These are phyloP conservation scores for Apotomis capreana DNA, from an alignment of 2,888 invertebrate species.

Conservation along the genomic window DNA sequence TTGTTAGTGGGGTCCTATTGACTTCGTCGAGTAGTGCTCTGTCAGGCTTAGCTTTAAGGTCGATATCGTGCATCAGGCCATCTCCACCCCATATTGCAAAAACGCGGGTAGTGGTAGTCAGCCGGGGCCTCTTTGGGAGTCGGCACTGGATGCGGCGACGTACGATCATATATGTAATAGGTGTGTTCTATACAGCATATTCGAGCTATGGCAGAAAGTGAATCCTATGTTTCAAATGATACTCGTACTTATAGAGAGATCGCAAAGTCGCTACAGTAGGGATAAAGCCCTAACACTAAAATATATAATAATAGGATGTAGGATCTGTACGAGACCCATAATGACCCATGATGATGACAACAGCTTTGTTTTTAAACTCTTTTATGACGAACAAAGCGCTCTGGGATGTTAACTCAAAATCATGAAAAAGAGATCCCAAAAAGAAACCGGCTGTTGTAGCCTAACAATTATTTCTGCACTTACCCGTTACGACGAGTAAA, in stretches of 20 bases:
- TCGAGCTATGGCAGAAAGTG: too few relatives aligned
- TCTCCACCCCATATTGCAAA: conserved; percentile 56
- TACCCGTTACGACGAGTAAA: conserved; percentile 17
- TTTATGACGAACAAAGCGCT: too few relatives aligned
- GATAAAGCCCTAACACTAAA: too few relatives aligned
- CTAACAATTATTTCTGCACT: conserved; percentile 8
- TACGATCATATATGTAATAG: background rate
- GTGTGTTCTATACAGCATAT: too few relatives aligned
- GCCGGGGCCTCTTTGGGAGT: background rate
- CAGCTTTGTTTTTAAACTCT: too few relatives aligned
- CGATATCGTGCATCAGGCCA: conserved; percentile 54
- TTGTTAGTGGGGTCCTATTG: conserved; percentile 57
- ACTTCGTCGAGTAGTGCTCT: conserved; percentile 52
- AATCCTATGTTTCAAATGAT: too few relatives aligned
- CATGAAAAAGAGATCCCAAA: background rate
- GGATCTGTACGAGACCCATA: too few relatives aligned
- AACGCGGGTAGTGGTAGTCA: conserved; percentile 51
- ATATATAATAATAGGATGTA: too few relatives aligned
- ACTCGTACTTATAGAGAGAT: too few relatives aligned
- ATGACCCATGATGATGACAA: too few relatives aligned
- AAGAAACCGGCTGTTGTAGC: background rate
- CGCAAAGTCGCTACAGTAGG: too few relatives aligned
- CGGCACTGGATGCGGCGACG: conserved; percentile 17
- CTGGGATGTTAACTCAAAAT: too few relatives aligned
- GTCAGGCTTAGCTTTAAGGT: conserved; percentile 57